Evolutionary conservation across 2,888 invertebrate species (phyloP).

Genomic region (Lasioglossum malachurum): DNA sequence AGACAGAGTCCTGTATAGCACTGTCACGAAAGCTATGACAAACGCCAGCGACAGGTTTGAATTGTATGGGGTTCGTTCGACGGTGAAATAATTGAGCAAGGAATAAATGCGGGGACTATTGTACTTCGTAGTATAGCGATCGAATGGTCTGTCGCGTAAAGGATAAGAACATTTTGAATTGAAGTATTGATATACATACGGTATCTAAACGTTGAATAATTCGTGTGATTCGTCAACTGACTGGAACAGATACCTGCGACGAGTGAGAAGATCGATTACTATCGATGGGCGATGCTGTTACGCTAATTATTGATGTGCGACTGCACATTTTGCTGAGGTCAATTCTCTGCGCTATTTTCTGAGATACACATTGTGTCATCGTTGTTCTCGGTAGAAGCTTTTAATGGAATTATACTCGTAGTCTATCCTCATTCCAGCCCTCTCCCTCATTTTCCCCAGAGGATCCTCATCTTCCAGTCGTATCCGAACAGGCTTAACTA

Average conservation of each 20-base stretch:
- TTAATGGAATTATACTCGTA: slow-evolving; percentile 38
- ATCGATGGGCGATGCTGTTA: neutral
- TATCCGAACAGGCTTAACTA: neutral
- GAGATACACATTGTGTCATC: slow-evolving; percentile 14
- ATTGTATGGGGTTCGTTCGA: neutral
- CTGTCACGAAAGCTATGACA: too few relatives aligned
- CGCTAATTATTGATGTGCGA: neutral
- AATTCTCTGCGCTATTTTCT: slow-evolving; percentile 25
- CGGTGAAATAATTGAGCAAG: neutral
- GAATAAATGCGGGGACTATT: neutral
- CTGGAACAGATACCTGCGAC: neutral
- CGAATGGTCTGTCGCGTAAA: neutral
- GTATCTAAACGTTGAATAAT: neutral
- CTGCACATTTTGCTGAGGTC: neutral
- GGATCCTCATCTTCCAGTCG: slow-evolving; percentile 12
- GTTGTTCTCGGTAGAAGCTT: slow-evolving; percentile 42
- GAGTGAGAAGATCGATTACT: neutral
- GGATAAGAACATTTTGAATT: neutral
- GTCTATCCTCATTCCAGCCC: slow-evolving; percentile 1
- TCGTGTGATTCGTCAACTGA: neutral
- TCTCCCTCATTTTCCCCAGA: neutral
- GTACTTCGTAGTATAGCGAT: neutral
- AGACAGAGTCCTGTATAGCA: neutral
- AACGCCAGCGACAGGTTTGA: too few relatives aligned
- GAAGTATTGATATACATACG: neutral